A percentile compares a stretch with the other conserved stretches of the same genome.
These are phyloP conservation scores for Miichthys miiuy DNA, from an alignment of 2,797 vertebrate genomes.

Conservation along the genomic window DNA sequence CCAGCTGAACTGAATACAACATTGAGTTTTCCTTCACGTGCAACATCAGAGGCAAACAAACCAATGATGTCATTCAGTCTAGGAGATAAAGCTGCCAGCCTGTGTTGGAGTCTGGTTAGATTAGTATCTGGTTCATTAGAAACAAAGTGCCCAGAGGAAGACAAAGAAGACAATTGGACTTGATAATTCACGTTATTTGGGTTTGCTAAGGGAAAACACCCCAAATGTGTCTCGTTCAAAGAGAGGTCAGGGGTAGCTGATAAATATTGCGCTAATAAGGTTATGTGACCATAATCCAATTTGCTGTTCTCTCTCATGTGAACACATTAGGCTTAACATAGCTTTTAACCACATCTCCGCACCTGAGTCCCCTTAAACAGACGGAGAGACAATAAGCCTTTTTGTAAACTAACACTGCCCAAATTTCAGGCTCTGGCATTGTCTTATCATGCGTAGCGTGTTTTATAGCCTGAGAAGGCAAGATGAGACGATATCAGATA, in stretches of 20 bases:
- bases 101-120: slow-evolving; percentile 20
- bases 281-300: slow-evolving; percentile 65
- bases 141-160: slow-evolving; percentile 23
- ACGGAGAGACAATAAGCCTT: slow-evolving; percentile 60
- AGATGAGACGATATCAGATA: slow-evolving; percentile 71
- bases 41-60: slow-evolving; percentile 40
- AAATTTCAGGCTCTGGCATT: slow-evolving; percentile 47
- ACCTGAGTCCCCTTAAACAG: slow-evolving; percentile 51
- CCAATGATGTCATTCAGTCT: slow-evolving; percentile 54
- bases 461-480: slow-evolving; percentile 58
- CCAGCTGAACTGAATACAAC: slow-evolving; percentile 14
- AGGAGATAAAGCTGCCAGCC: slow-evolving; percentile 30
- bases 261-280: slow-evolving; percentile 53
- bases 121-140: slow-evolving; percentile 36
- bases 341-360: slow-evolving; percentile 49
- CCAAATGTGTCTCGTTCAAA: slow-evolving; percentile 34
- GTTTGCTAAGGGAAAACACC: slow-evolving; percentile 17
- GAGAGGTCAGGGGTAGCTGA: slow-evolving; percentile 28
- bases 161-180: slow-evolving; percentile 10
- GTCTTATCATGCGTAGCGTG: slow-evolving; percentile 52
- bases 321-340: slow-evolving; percentile 56
- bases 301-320: slow-evolving; percentile 48
- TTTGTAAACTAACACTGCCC: slow-evolving; percentile 65
- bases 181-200: neutral
- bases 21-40: slow-evolving; percentile 24